A percentile compares a stretch with the other conserved stretches of the same genome.
These are phyloP conservation scores for Hirundo rustica DNA, from an alignment of 2,797 vertebrate species.

Conservation along the genomic window DNA sequence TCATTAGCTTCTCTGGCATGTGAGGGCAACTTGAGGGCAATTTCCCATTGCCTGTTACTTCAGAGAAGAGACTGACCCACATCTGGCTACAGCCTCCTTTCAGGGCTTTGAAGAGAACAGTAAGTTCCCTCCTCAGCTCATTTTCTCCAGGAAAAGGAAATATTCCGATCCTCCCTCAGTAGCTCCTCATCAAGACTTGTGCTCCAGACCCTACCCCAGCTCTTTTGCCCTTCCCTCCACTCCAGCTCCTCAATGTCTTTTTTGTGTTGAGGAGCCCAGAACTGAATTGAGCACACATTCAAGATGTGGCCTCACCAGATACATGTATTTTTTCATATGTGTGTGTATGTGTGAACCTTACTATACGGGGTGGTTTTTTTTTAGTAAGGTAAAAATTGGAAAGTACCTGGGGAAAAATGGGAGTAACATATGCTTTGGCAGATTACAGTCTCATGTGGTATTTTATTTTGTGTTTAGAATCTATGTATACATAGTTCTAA, in stretches of 20 bases:
- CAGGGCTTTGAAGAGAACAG: not conserved
- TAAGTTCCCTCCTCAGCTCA: not conserved
- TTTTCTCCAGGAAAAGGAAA: not conserved
- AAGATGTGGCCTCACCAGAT: not conserved
- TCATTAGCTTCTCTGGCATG: not conserved
- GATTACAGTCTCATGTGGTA: not conserved
- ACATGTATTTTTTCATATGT: not conserved
- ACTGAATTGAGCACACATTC: not conserved
- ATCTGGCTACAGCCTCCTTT: not conserved
- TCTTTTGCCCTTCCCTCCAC: accelerated
- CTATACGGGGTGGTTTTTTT: not conserved
- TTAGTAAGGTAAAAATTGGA: not conserved
- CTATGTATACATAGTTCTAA: not conserved
- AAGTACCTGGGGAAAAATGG: not conserved
- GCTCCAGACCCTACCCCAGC: not conserved
- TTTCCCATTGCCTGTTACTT: not conserved
- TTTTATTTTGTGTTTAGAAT: not conserved
- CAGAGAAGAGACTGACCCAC: not conserved
- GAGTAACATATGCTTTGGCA: not conserved
- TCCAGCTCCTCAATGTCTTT: not conserved
- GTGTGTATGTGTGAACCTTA: not conserved
- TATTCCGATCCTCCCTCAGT: not conserved
- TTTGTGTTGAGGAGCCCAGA: not conserved
- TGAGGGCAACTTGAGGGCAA: not conserved
- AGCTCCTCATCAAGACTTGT: accelerated